A percentile compares a stretch with the other conserved stretches of the same genome.
Conservation (phyloP, 2,113 vertebrate genomes). For the Leucopsar rothschildi region DNA sequence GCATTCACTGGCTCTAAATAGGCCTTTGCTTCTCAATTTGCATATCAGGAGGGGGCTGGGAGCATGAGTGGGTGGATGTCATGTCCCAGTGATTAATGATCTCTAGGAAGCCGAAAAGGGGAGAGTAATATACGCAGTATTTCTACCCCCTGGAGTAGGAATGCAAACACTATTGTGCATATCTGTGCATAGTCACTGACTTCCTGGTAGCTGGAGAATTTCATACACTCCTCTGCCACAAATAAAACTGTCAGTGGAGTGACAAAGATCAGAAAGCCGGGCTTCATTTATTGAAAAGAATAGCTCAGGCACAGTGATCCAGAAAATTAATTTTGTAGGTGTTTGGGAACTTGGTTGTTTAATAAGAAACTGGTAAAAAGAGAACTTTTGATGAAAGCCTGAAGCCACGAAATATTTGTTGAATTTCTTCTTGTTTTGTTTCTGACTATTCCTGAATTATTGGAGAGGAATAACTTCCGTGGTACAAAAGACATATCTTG, state of each 20-base stretch:
- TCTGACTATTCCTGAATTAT: slow-evolving; percentile 35
- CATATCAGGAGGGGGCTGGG: slow-evolving; percentile 77
- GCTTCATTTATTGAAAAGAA: slow-evolving; percentile 77
- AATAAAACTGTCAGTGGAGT: slow-evolving; percentile 83
- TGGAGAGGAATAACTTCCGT: slow-evolving; percentile 32
- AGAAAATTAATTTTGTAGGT: slow-evolving; percentile 83
- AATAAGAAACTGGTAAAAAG: slow-evolving; percentile 74
- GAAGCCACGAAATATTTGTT: slow-evolving; percentile 68
- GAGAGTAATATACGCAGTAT: slow-evolving; percentile 77
- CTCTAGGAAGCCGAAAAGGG: slow-evolving; percentile 69
- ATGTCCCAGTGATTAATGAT: slow-evolving; percentile 86
- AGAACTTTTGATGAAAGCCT: slow-evolving; percentile 61
- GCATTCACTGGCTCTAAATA: slow-evolving; percentile 60
- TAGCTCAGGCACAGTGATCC: slow-evolving; percentile 81
- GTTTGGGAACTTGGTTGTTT: slow-evolving; percentile 69
- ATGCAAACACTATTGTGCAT: slow-evolving; percentile 82
- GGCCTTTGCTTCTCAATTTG: slow-evolving; percentile 70
- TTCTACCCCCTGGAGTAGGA: slow-evolving; percentile 80
- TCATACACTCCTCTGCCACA: slow-evolving; percentile 80
- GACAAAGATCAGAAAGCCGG: slow-evolving; percentile 78
- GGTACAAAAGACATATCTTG: slow-evolving; percentile 12
- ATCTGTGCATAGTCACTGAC: slow-evolving; percentile 72
- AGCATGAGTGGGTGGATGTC: slow-evolving; percentile 77
- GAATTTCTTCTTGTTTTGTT: slow-evolving; percentile 53
- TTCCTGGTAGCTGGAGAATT: slow-evolving; percentile 85